Conservation (phyloP, 2,888 invertebrate species). For the Unio delphinus region DNA sequence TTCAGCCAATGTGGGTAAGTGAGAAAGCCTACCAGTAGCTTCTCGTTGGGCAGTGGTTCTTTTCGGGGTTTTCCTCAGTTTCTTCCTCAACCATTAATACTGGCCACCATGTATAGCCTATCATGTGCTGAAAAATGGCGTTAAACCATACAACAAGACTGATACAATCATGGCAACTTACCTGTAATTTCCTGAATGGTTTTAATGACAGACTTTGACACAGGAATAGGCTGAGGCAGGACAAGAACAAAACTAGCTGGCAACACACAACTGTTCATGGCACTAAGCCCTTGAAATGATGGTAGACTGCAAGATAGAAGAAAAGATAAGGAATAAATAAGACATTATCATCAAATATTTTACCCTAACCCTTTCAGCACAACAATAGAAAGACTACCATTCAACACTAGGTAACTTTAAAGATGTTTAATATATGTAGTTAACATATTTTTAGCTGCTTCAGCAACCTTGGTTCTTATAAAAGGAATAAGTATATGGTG, state of each 20-base stretch:
- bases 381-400: neutral
- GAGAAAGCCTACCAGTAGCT: too few species aligned
- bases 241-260: slow-evolving; percentile 91
- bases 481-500: too few species aligned
- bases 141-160: too few species aligned
- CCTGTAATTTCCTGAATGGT: slow-evolving; percentile 76
- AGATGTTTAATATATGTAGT: too few species aligned
- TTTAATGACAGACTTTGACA: slow-evolving; percentile 84
- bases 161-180: slow-evolving; percentile 30
- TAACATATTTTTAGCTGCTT: too few species aligned
- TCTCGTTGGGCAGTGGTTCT: too few species aligned
- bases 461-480: too few species aligned
- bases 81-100: too few species aligned
- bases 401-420: neutral
- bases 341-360: neutral
- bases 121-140: too few species aligned
- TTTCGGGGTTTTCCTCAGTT: too few species aligned
- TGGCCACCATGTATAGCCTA: too few species aligned
- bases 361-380: neutral
- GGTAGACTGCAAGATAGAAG: slow-evolving; percentile 77
- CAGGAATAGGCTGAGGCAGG: slow-evolving; percentile 88
- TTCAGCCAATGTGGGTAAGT: too few species aligned
- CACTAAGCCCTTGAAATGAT: slow-evolving; percentile 84
- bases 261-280: slow-evolving; percentile 88
- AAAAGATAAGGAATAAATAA: neutral